Evolutionary conservation across 2,113 vertebrate species (phyloP), one percentile per base, ranked within the genome.

Genomic region (Carettochelys insculpta): DNA sequence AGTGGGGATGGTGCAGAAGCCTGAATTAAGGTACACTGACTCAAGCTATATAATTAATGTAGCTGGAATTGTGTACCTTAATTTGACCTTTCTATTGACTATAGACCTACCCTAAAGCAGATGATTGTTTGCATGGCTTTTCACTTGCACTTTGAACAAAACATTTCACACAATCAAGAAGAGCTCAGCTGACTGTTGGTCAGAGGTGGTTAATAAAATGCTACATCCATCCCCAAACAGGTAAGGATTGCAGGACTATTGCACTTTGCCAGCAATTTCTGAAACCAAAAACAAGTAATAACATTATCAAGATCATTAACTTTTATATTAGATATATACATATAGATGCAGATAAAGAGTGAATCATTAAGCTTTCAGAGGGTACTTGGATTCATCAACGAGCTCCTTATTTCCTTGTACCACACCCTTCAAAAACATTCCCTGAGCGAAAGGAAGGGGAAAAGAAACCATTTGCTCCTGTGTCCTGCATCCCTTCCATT

Each of bases 41-140:
- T n/a, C n/a, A n/a, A n/a, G n/a, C n/a, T n/a, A n/a, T n/a, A n/a
- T n/a, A n/a, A n/a, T n/a, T n/a, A n/a, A n/a, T n/a, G n/a, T n/a
- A n/a, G n/a, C n/a, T n/a, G n/a, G n/a, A n/a, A n/a, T n/a, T n/a
- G n/a, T n/a, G n/a, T n/a, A n/a, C n/a, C n/a, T n/a, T n/a, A n/a
- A n/a, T n/a, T n/a, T n/a, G n/a, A n/a, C n/a, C n/a, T n/a, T n/a
- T n/a, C n/a, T n/a, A n/a, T n/a, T n/a, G n/a, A n/a, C n/a, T n/a
- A n/a, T n/a, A n/a, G n/a, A n/a, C n/a, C n/a, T n/a, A n/a, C n/a
- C n/a, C n/a, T 56, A 81, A 43, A 82, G 88, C 90, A 96, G 95
- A 94, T 97, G 96, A 95, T 92, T 93, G 54, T 94, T 91, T 92
- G 93, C 90, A 90, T 87, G 80, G 27, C 51, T 52, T 61, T 53